Base-by-base conservation (phyloP, 2,797 vertebrate species). In the Chaenodraco wilsoni region DNA sequence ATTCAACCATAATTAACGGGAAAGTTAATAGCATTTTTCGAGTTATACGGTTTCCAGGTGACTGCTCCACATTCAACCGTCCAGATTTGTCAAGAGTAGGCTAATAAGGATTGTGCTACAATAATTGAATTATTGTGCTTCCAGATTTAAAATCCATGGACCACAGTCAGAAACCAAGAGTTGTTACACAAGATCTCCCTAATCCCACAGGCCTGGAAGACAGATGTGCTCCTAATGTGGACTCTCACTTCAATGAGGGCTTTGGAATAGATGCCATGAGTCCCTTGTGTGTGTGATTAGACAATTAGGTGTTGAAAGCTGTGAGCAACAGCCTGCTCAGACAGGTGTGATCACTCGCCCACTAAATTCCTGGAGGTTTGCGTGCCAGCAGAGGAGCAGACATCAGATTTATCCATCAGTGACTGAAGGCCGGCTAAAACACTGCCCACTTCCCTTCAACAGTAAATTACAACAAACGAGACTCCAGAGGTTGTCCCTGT, bases 401-500 rank as follows among this genome's bases (percentile, higher is more conserved):
- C 59, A 71, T 66, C 74, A 60, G 69, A 76, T 82, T 58, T 73
- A 77, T 79, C 54, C 78, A 81, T 79, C 71, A 66, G 68, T 8
- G 51, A 40, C 52, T 71, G 70, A 40, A 69, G 64, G 71, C 23
- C 33, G 69, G 61, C 15, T 62, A 49, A 55, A 54, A 27, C 59
- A 3, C 68, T 57, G 58, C 46, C 41, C 3, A 19, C 50, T 52
- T 69, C 37, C 51, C 33, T 23, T 46, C 69, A 44, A 71, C 59
- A 31, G 54, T 76, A 76, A 78, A 82, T 86, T 52, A 44, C 59
- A 66, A 50, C 19, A 37, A 61, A 54, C 31, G 69, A 73, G 67
- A 55, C 72, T 71, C 23, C 48, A 23, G 60, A 68, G 73, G 65
- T 21, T 23, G 6, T 13, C 16, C 37, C 27, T 41, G 46, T 57